phyloP scores from a whole-genome alignment of 2,797 vertebrate genomes.

The Lates japonicus region DNA sequence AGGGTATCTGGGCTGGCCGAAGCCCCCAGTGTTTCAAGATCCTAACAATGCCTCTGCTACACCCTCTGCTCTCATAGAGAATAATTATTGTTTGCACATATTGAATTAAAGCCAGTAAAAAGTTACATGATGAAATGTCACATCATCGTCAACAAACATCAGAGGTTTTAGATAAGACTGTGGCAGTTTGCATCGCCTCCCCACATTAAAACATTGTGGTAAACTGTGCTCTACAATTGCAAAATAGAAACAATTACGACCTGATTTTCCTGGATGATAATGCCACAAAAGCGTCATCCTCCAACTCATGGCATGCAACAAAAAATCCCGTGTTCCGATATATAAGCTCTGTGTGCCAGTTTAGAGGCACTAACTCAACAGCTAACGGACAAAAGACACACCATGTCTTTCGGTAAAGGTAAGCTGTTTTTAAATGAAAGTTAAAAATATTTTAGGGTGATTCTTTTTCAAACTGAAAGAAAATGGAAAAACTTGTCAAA shows the following conservation, averaged over 20 bases:
- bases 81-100: too few relatives aligned
- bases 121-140: too few relatives aligned
- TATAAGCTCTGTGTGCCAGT: constrained; percentile 46
- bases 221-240: not conserved
- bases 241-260: constrained; percentile 28
- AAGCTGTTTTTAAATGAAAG: constrained; percentile 23
- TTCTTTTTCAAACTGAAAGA: not conserved
- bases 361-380: constrained; percentile 7
- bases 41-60: too few relatives aligned
- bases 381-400: constrained; percentile 11
- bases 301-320: not conserved
- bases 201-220: constrained; percentile 38
- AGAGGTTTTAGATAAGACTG: not conserved
- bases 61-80: too few relatives aligned
- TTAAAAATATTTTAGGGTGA: not conserved
- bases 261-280: constrained; percentile 27
- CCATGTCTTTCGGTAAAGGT: constrained; percentile 70
- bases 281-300: constrained; percentile 36
- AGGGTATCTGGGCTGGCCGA: too few relatives aligned
- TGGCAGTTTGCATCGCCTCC: not conserved
- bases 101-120: too few relatives aligned
- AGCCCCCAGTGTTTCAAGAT: too few relatives aligned
- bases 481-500: not conserved
- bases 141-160: constrained; percentile 1
- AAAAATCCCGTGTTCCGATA: constrained; percentile 43